Conservation (phyloP, 2,888 invertebrate genomes). For the Drosophila formosana region DNA sequence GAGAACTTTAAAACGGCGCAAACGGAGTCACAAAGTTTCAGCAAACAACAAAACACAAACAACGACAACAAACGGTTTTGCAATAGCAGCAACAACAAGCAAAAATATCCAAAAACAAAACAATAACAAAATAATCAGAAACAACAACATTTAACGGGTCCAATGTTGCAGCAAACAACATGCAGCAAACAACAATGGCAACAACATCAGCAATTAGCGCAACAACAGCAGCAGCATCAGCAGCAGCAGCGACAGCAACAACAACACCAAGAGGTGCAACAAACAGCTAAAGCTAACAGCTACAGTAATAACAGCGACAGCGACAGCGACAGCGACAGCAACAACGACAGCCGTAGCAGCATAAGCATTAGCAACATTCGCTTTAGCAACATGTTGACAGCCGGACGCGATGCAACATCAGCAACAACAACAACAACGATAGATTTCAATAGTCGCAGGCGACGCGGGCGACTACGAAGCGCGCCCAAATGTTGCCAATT, state of each 20-base stretch:
- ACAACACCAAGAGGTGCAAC: constrained; percentile 35
- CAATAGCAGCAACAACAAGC: constrained; percentile 35
- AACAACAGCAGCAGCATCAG: constrained; percentile 27
- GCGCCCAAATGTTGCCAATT: constrained; percentile 56
- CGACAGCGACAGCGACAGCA: constrained; percentile 31
- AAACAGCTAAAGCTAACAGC: constrained; percentile 49
- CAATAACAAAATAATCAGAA: constrained; percentile 27
- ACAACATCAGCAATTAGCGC: constrained; percentile 42
- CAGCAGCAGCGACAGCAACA: constrained; percentile 38
- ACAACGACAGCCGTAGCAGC: constrained; percentile 32
- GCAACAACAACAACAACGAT: constrained; percentile 74
- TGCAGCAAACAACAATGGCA: constrained; percentile 73
- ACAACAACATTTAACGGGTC: constrained; percentile 71
- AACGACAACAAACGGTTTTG: constrained; percentile 75
- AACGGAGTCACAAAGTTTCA: constrained; percentile 49
- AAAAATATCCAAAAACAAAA: neutral
- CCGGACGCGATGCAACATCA: constrained; percentile 40
- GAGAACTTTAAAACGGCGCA: constrained; percentile 23
- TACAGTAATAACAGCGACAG: constrained; percentile 31
- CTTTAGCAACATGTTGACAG: constrained; percentile 54
- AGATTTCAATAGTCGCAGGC: constrained; percentile 84
- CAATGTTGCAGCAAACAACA: constrained; percentile 79
- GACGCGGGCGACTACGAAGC: constrained; percentile 84
- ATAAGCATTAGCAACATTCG: constrained; percentile 49
- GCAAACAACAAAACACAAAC: constrained; percentile 60